phyloP scores from a whole-genome alignment of 2,113 vertebrate species.

The Raja brachyura region DNA sequence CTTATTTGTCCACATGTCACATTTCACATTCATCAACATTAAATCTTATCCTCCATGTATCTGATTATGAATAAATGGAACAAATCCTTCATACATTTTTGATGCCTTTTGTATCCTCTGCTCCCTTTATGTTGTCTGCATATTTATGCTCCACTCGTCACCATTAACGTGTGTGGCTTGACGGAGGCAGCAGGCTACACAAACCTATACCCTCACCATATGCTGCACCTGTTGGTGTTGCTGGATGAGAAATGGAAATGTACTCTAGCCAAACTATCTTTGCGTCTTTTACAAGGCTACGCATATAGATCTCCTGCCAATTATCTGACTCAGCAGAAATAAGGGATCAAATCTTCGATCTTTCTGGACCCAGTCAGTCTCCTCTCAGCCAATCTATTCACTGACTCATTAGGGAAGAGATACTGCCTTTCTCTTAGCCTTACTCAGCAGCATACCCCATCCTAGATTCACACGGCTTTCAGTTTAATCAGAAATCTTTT shows the following conservation, averaged over 20 bases:
- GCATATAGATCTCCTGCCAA: not conserved
- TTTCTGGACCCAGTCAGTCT: not conserved
- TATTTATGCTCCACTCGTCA: not conserved
- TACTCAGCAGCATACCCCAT: not conserved
- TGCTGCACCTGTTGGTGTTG: not conserved
- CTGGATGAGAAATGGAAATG: not conserved
- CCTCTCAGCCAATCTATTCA: not conserved
- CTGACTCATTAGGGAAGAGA: not conserved
- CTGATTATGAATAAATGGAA: not conserved
- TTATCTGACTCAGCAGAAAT: not conserved
- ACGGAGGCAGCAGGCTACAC: no score
- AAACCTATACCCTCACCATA: not conserved
- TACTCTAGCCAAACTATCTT: not conserved
- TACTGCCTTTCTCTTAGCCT: not conserved
- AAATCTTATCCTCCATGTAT: not conserved
- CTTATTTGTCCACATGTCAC: not conserved
- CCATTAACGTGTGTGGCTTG: not conserved
- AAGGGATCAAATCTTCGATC: not conserved
- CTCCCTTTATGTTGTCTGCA: not conserved
- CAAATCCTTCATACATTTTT: not conserved
- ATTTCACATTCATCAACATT: not conserved
- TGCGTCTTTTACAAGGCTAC: not conserved
- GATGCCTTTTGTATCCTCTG: not conserved
- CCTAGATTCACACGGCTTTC: not conserved
- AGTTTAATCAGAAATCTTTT: not conserved